A percentile compares a stretch with the other conserved stretches of the same genome.
These are phyloP conservation scores for Myiopsitta monachus DNA, from an alignment of 2,113 vertebrate species.

Conservation along the genomic window DNA sequence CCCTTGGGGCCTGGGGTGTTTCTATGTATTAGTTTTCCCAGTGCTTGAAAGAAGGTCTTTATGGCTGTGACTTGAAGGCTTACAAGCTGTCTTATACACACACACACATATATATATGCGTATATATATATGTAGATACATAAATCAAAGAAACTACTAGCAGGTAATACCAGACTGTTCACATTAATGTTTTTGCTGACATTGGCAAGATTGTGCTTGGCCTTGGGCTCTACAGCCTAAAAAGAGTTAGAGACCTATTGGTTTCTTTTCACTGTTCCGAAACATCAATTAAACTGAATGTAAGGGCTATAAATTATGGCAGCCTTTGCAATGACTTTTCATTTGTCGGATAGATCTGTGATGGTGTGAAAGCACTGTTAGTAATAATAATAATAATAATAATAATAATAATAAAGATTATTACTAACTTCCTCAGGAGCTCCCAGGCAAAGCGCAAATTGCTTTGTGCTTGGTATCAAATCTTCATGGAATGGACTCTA, in stretches of 20 bases:
- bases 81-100: neutral
- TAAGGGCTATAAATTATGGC: neutral
- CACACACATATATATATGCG: too few species aligned
- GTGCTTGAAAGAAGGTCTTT: neutral
- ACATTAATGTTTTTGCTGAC: neutral
- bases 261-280: constrained; percentile 25
- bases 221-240: neutral
- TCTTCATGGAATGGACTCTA: neutral
- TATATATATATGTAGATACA: neutral
- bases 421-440: constrained; percentile 8
- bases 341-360: constrained; percentile 23
- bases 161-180: neutral
- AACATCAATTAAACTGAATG: constrained; percentile 48
- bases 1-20: neutral
- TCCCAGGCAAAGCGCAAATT: constrained; percentile 50
- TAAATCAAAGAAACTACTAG: neutral
- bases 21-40: neutral
- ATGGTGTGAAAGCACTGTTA: constrained; percentile 20
- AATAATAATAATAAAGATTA: neutral
- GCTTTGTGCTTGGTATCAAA: constrained; percentile 48
- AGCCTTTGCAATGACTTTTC: constrained; percentile 48
- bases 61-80: neutral
- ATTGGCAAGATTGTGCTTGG: neutral
- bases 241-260: neutral
- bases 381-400: constrained; percentile 35